These are phyloP conservation scores for Aphidius ervi DNA, from an alignment of 1,140 invertebrate species.

Conservation along the genomic window DNA sequence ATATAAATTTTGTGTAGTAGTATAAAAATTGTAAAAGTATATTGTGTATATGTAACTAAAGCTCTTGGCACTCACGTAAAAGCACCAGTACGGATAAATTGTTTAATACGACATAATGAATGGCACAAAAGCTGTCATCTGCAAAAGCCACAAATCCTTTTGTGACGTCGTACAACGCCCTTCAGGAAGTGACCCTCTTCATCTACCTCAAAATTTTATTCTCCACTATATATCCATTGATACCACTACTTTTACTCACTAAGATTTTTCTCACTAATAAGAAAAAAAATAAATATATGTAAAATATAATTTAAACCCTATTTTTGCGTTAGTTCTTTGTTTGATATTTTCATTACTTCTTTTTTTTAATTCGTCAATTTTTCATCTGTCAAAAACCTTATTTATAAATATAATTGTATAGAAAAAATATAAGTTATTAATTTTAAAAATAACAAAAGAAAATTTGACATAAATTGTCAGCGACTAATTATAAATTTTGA, in stretches of 20 bases:
- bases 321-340: too few relatives aligned
- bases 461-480: neutral
- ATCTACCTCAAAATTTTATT: conserved; percentile 5
- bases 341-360: too few relatives aligned
- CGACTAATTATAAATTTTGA: too few relatives aligned
- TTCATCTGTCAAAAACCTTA: too few relatives aligned
- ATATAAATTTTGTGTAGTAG: conserved; percentile 3
- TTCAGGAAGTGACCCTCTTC: conserved; percentile 18
- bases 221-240: neutral
- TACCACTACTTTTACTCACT: neutral
- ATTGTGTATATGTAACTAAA: too few relatives aligned
- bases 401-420: too few relatives aligned
- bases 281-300: neutral
- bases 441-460: neutral
- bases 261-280: neutral
- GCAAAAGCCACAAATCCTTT: conserved; percentile 32
- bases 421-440: too few relatives aligned
- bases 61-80: too few relatives aligned
- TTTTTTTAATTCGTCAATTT: too few relatives aligned
- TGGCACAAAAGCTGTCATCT: conserved; percentile 29
- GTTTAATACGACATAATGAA: conserved; percentile 35
- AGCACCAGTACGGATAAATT: conserved; percentile 29
- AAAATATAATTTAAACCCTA: too few relatives aligned
- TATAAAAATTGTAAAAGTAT: conserved; percentile 16
- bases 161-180: conserved; percentile 29